Evolutionary conservation across 1,140 invertebrate species (phyloP), one percentile per base, ranked within the genome.

Genomic region (Drosophila tristis): DNA sequence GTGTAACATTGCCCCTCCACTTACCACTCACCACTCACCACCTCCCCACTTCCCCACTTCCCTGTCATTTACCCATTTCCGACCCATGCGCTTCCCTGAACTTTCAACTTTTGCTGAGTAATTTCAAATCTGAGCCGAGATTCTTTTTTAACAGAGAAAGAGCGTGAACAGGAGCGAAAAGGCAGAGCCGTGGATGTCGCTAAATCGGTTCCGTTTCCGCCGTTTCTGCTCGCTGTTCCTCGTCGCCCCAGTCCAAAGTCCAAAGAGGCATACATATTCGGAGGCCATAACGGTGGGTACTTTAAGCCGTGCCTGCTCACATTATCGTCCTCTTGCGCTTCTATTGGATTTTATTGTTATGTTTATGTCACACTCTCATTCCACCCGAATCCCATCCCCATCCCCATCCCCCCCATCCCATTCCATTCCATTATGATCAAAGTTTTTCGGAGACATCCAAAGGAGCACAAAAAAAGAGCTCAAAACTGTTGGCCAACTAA

Each of bases 341-440:
- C 62, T 54, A 58, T 75, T 59, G 54, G 59, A 64, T 76, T 76
- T 77, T 68, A 77, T 77, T 77, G 73, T 77, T 77, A 77, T 77
- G 74, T 55, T 77, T 77, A 77, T 77, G 74, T 77, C 55, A 56
- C 62, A 66, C 39, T 74, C 57, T 71, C 65, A 51, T 64, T 66
- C 31, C 63, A 44, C 31, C 11, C 31, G 42, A 31, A 6, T 8
- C 42, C 39, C 23, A 50, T 50, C 35, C 16, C 29, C 49, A 55
- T 51, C 31, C 8, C 9, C 16, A 16, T 64, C 63, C 7, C 25
- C 44, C 43, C 16, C 4, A 5, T 13, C 13, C 51, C 48, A 35
- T 54, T 43, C 29, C 49, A 55, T 51, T 51, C 8, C 9, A 11
- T 56, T 58, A 39, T 42, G 63, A 15, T n/a, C 20, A 48, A 60